A percentile compares a stretch with the other conserved stretches of the same genome.
phyloP scores from a whole-genome alignment of 2,888 invertebrate species.

The Euplexia lucipara region DNA sequence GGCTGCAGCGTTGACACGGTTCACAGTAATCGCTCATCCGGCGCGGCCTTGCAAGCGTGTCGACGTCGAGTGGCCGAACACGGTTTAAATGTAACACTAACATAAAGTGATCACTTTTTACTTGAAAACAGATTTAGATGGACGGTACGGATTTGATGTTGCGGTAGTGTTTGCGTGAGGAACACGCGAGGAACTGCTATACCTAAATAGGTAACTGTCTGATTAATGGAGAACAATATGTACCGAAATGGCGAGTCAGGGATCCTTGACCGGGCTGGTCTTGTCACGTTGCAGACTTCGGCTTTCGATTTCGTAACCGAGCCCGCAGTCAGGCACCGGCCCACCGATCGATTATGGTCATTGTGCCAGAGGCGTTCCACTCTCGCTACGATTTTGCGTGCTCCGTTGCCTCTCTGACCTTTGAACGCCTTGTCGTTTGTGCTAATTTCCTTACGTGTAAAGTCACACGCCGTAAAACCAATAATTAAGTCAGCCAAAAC shows the following conservation, averaged over 20 bases:
- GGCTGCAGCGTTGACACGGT: slow-evolving; percentile 84
- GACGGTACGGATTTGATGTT: background rate
- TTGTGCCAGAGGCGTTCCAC: slow-evolving; percentile 81
- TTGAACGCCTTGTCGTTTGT: slow-evolving; percentile 64
- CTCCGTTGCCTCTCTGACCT: slow-evolving; percentile 71
- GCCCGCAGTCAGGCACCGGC: slow-evolving; percentile 74
- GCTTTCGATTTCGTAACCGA: slow-evolving; percentile 83
- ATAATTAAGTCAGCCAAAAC: slow-evolving; percentile 35
- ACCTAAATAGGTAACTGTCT: slow-evolving; percentile 9
- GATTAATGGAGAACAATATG: slow-evolving; percentile 20
- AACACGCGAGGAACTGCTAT: slow-evolving; percentile 7
- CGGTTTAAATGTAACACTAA: slow-evolving; percentile 46
- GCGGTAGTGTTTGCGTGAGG: slow-evolving; percentile 2
- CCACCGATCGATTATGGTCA: slow-evolving; percentile 82
- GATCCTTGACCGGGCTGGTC: slow-evolving; percentile 81
- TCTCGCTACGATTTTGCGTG: slow-evolving; percentile 74
- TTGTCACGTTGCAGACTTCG: slow-evolving; percentile 77
- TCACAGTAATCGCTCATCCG: slow-evolving; percentile 86
- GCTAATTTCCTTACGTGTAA: slow-evolving; percentile 67
- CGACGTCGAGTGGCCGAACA: slow-evolving; percentile 46
- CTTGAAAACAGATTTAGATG: slow-evolving; percentile 1
- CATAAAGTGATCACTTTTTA: slow-evolving; percentile 22
- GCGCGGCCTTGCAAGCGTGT: slow-evolving; percentile 80
- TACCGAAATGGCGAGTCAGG: slow-evolving; percentile 50
- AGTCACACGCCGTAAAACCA: slow-evolving; percentile 49